Evolutionary conservation across 2,888 invertebrate genomes (phyloP).

Genomic region (Conistra vaccinii): DNA sequence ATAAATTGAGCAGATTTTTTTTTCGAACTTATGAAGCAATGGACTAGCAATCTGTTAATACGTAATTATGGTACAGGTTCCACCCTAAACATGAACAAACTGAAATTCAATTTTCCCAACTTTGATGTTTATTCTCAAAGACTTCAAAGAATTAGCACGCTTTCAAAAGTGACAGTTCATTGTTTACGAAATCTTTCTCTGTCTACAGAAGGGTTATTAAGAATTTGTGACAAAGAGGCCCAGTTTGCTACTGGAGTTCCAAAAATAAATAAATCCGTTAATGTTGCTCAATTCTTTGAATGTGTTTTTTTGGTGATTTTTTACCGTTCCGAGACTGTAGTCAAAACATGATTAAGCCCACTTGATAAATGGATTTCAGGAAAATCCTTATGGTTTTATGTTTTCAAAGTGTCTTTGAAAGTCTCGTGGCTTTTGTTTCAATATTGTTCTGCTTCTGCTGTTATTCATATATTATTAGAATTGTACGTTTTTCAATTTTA

Average conservation of each 20-base stretch:
- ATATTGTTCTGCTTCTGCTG: neutral
- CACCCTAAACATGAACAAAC: conserved; percentile 28
- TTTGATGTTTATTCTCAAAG: conserved; percentile 36
- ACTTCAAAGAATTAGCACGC: conserved; percentile 50
- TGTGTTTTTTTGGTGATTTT: conserved; percentile 8
- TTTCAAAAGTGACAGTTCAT: conserved; percentile 32
- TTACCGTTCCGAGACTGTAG: conserved; percentile 26
- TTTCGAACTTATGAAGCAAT: no score
- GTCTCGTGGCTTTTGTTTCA: neutral
- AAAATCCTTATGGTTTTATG: neutral
- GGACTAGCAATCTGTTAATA: no score
- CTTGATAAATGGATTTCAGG: conserved; percentile 33
- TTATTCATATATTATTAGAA: neutral
- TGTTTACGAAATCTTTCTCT: conserved; percentile 39
- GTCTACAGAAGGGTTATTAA: conserved; percentile 29
- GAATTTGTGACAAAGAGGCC: conserved; percentile 27
- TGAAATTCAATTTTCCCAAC: conserved; percentile 4
- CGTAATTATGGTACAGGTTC: no score
- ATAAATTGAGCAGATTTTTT: no score
- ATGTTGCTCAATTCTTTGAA: conserved; percentile 43
- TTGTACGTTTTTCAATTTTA: neutral
- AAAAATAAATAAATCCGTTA: conserved; percentile 42
- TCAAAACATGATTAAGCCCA: conserved; percentile 32
- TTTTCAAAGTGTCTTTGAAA: conserved; percentile 3
- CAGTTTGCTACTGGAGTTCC: conserved; percentile 1